These are phyloP conservation scores for Luperina nickerlii DNA, from an alignment of 2,888 invertebrate species.

Conservation along the genomic window DNA sequence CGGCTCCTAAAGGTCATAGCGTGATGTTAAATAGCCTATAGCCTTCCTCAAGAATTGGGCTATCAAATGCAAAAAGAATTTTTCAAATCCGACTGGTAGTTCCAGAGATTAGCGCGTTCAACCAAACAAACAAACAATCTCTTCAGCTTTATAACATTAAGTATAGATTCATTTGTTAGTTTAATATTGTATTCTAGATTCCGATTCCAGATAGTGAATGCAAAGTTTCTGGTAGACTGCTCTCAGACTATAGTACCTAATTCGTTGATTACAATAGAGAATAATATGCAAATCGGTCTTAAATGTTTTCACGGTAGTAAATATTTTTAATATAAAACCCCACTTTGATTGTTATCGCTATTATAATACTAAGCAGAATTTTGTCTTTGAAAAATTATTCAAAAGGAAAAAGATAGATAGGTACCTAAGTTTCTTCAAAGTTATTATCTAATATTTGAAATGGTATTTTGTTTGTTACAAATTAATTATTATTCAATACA, in stretches of 20 bases:
- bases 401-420: not conserved
- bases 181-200: not conserved
- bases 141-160: too few species aligned
- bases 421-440: not conserved
- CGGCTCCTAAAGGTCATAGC: too few species aligned
- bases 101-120: too few species aligned
- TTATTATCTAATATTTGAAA: not conserved
- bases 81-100: too few species aligned
- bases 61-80: too few species aligned
- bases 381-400: not conserved
- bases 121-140: too few species aligned
- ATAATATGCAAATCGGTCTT: conserved; percentile 33
- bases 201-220: not conserved
- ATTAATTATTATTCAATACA: not conserved
- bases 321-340: conserved; percentile 33
- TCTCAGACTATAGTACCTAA: conserved; percentile 2
- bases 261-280: conserved; percentile 12
- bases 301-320: conserved; percentile 54
- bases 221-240: conserved; percentile 18
- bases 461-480: not conserved
- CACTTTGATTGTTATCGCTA: conserved; percentile 11
- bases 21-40: too few species aligned
- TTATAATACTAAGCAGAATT: conserved; percentile 1
- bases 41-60: too few species aligned
- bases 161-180: not conserved